These are phyloP conservation scores for Scrobipalpa costella DNA, from an alignment of 2,888 invertebrate species.

Conservation along the genomic window DNA sequence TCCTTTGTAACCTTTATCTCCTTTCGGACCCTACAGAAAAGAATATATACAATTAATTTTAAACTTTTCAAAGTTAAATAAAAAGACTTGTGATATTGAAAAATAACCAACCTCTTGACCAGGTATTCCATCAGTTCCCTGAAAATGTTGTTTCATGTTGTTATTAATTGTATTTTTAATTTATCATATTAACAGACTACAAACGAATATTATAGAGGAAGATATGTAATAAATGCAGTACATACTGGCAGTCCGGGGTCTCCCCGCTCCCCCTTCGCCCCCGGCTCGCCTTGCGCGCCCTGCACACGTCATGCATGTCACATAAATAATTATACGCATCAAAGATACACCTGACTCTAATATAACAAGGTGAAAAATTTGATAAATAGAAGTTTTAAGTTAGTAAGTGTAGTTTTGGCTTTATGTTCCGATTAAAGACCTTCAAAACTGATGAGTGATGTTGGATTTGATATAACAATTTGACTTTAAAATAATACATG, in stretches of 20 bases:
- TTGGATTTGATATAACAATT: too few species aligned
- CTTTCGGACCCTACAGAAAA: conserved; percentile 89
- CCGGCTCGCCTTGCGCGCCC: conserved; percentile 96
- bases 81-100: background rate
- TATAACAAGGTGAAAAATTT: too few species aligned
- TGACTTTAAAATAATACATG: too few species aligned
- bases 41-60: conserved; percentile 36
- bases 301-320: conserved; percentile 55
- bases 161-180: background rate
- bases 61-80: background rate
- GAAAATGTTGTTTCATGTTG: conserved; percentile 61
- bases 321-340: too few species aligned
- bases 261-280: conserved; percentile 94
- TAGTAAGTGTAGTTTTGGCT: too few species aligned
- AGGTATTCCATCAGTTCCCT: conserved; percentile 97
- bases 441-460: too few species aligned
- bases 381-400: too few species aligned
- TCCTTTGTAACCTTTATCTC: conserved; percentile 94
- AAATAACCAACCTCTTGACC: conserved; percentile 88
- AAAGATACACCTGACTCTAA: too few species aligned
- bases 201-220: background rate
- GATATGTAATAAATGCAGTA: conserved; percentile 41
- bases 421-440: too few species aligned
- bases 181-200: conserved; percentile 24
- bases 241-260: conserved; percentile 96